Evolutionary conservation across 2,888 invertebrate genomes (phyloP).

Genomic region (Andrena bicolor): DNA sequence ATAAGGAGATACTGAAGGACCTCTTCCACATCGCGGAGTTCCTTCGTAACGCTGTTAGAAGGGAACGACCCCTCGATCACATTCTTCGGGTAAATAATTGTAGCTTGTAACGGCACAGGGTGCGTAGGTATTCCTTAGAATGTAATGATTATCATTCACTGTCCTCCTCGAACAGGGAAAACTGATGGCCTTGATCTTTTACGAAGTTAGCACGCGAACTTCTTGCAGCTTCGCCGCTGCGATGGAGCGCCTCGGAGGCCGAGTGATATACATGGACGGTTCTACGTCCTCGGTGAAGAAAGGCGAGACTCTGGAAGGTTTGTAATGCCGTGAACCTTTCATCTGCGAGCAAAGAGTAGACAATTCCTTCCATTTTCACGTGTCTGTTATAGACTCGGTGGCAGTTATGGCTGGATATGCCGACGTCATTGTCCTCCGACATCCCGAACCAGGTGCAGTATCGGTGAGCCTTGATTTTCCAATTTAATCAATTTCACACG

Average conservation of each 20-base stretch:
- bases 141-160: not conserved
- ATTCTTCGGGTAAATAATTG: constrained; percentile 88
- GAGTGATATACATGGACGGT: constrained; percentile 95
- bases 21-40: constrained; percentile 97
- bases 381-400: constrained; percentile 86
- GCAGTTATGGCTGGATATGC: constrained; percentile 96
- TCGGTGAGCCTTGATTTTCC: constrained; percentile 87
- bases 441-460: constrained; percentile 97
- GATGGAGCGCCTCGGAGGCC: constrained; percentile 98
- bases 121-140: not conserved
- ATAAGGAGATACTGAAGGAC: constrained; percentile 95
- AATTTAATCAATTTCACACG: not conserved
- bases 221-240: constrained; percentile 98
- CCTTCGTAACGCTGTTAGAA: constrained; percentile 92
- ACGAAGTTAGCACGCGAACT: constrained; percentile 98
- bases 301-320: constrained; percentile 96
- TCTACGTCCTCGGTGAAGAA: constrained; percentile 97
- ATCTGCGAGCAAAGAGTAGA: not conserved
- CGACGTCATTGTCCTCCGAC: constrained; percentile 97
- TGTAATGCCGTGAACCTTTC: not conserved
- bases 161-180: constrained; percentile 88
- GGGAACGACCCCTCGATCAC: constrained; percentile 94
- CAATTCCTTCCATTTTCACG: not conserved
- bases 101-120: too few relatives aligned
- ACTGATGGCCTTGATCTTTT: constrained; percentile 98